A percentile compares a stretch with the other conserved stretches of the same genome.
Conservation (phyloP, 2,113 vertebrate species). For the Mungos mungo region DNA sequence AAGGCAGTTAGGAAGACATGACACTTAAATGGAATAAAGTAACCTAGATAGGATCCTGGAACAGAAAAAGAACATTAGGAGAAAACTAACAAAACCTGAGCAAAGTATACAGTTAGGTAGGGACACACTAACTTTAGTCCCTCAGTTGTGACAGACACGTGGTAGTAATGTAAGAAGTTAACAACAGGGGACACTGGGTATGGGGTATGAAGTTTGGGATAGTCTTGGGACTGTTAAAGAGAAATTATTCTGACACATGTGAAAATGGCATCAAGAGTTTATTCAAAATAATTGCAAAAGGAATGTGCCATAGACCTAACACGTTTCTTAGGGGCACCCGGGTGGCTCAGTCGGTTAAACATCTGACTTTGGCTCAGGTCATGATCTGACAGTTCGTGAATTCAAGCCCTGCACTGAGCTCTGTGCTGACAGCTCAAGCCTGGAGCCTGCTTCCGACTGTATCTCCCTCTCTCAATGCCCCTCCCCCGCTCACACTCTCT, state of each 20-base stretch:
- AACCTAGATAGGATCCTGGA: not conserved
- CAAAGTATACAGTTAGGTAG: not conserved
- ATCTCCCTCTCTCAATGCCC: too few species aligned
- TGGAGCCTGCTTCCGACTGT: too few species aligned
- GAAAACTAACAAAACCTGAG: not conserved
- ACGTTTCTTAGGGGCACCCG: not conserved
- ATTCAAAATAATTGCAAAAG: not conserved
- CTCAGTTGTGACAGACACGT: not conserved
- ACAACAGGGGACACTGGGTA: not conserved
- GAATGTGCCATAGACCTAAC: not conserved
- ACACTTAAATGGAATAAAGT: not conserved
- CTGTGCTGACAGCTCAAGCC: too few species aligned
- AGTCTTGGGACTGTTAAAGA: not conserved
- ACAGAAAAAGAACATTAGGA: not conserved
- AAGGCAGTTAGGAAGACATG: not conserved
- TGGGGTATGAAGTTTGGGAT: not conserved
- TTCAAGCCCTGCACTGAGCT: too few species aligned
- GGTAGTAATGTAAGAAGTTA: not conserved
- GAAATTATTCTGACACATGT: not conserved
- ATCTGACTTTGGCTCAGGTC: too few species aligned
- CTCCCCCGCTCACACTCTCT: too few species aligned
- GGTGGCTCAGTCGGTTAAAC: too few species aligned
- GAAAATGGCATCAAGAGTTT: not conserved
- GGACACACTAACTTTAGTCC: not conserved
- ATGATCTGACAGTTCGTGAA: too few species aligned